Base-by-base conservation (phyloP, 2,888 invertebrate species). In the Invenusta paracnida region DNA sequence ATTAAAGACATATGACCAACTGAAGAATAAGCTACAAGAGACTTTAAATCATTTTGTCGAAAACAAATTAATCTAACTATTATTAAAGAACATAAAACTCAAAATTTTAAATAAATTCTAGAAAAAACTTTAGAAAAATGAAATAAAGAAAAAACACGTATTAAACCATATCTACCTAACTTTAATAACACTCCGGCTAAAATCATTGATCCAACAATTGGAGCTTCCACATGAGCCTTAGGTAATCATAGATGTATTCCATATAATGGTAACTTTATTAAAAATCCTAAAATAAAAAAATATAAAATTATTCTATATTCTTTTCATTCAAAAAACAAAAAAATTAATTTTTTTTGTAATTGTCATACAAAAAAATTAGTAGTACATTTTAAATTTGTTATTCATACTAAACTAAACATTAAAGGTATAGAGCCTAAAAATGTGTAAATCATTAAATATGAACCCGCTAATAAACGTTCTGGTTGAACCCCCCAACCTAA, bases 181-280 rank as follows among this genome's bases (percentile, higher is more conserved):
- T 95, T 94, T 91, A 95, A 92, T 89, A 94, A 93, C 91, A 94
- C 92, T 0, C 94, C 94, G 0, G 94, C 94, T 92, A 94, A 94
- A 93, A 94, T 93, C 92, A 94, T 94, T 0, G 94, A 94, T 0
- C 94, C 94, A 0, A 93, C 93, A 88, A 94, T 92, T 0, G 94
- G 94, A 86, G 94, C 94, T 88, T 94, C 94, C 0, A 94, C 94
- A 93, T 94, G 94, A 91, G 94, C 94, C 85, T 94, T 94, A 87
- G 94, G 94, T 30, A 94, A 90, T 90, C 94, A 94, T 89, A 94
- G 92, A 93, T 94, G 94, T 91, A 93, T 90, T 90, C 93, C 92
- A 93, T 93, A 94, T 90, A 94, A 93, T 0, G 94, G 94, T 89
- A 94, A 93, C 91, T 94, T 94, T 0, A 94, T 93, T 91, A 94